Evolutionary conservation across 1,140 invertebrate species (phyloP).

Genomic region (Diplogasteroides magnus): DNA sequence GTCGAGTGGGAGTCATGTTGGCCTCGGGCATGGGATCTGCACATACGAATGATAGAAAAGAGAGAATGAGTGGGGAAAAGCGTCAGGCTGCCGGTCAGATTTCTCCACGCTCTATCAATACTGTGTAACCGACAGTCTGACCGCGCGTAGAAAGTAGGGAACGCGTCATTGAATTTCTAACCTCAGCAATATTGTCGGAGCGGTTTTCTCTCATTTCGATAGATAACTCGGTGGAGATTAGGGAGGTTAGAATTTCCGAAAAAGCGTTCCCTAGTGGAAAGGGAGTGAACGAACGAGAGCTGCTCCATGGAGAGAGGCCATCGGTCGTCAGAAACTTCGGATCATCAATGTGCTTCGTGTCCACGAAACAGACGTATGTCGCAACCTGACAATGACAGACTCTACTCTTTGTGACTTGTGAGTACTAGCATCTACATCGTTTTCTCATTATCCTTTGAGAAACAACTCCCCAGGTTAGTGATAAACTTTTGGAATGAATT

Average conservation of each 20-base stretch:
- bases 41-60: too few species aligned
- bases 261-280: background rate
- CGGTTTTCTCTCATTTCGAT: too few species aligned
- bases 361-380: background rate
- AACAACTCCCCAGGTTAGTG: too few species aligned
- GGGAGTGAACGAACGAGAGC: background rate
- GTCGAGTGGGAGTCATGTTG: background rate
- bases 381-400: background rate
- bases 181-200: too few species aligned
- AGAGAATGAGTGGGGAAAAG: too few species aligned
- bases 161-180: too few species aligned
- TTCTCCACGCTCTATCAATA: background rate
- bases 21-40: background rate
- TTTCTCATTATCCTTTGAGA: too few species aligned
- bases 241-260: too few species aligned
- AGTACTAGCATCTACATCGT: too few species aligned
- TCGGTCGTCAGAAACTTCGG: background rate
- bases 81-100: background rate
- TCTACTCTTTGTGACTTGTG: background rate
- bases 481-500: too few species aligned
- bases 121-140: background rate
- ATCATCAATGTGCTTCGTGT: background rate
- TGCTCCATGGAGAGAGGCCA: background rate
- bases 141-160: too few species aligned
- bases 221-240: too few species aligned